Evolutionary conservation across 2,113 vertebrate species (phyloP).

Genomic region (Gobiocypris rarus): DNA sequence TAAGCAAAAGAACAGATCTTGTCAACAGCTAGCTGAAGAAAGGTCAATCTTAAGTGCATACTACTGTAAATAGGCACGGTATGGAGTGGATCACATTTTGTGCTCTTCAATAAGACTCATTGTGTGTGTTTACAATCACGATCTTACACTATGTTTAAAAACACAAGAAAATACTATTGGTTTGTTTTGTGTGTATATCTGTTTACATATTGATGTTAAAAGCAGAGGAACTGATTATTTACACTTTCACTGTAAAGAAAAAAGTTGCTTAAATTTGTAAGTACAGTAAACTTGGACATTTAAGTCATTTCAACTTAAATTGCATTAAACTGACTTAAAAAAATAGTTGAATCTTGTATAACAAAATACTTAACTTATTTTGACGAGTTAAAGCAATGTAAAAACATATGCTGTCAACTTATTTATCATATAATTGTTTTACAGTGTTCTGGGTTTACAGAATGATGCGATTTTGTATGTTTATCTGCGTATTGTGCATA

Average conservation of each 20-base stretch:
- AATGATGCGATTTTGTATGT: not conserved
- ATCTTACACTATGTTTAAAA: not conserved
- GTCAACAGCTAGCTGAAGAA: slow-evolving; percentile 5
- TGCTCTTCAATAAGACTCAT: not conserved
- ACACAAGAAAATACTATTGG: not conserved
- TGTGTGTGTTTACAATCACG: not conserved
- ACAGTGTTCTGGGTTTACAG: not conserved
- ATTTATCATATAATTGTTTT: too few relatives aligned
- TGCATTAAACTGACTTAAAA: too few relatives aligned
- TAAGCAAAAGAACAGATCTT: not conserved
- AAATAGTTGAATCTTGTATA: too few relatives aligned
- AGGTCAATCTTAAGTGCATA: not conserved
- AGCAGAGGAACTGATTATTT: not conserved
- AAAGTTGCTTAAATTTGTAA: too few relatives aligned
- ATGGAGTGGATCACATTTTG: not conserved
- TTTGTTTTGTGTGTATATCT: not conserved
- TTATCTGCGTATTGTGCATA: not conserved
- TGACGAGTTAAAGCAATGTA: too few relatives aligned
- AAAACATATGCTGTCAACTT: too few relatives aligned
- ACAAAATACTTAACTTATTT: too few relatives aligned
- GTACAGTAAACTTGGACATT: too few relatives aligned
- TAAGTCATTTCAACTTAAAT: too few relatives aligned
- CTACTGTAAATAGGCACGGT: not conserved
- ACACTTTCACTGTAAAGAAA: not conserved
- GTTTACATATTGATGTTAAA: not conserved